Base-by-base conservation (phyloP, 2,113 vertebrate genomes). In the Eira barbara region DNA sequence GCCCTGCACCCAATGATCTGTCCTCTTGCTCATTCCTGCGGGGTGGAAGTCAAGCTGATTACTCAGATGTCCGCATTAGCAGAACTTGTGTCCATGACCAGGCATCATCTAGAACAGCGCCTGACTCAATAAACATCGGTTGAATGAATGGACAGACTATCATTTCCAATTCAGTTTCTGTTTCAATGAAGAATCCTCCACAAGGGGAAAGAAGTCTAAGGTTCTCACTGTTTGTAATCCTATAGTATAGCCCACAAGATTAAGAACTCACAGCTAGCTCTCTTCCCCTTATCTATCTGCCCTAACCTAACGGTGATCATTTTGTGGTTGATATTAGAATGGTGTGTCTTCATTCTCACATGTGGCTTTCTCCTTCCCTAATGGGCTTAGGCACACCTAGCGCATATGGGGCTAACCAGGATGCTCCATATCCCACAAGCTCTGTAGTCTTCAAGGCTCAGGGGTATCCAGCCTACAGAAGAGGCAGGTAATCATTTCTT, bases 21-120 rank as follows among this genome's bases (percentile, higher is more conserved):
- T 99, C 98, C 47, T 99, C 99, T 89, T 98, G 98, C 3, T 99
- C 99, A 93, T 91, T 98, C 89, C 99, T 99, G 95, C 8, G 82
- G 12, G 93, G 97, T 29, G 18, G 52, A 82, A 67, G n/a, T 25
- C 27, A 45, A 23, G 52, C 57, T 45, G 61, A 45, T 49, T 52
- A 89, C 20, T 73, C 36, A 29, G 36, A n/a, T 1, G 11, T 23
- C 17, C 27, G 45, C 12, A 20, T 27, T 31, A 0, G 0, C 6
- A n/a, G 29, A 81, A 45, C 4, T 3, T 6, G 7, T 59, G 12
- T n/a, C 29, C 4, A 0, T 23, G 36, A 45, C 11, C 6, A 65
- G 18, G 29, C 23, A 23, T 12, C 2, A 2, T n/a, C 25, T 45
- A 29, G 13, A 49, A 18, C 27, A 45, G 34, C 2, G 29, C 10